Evolutionary conservation across 2,113 vertebrate genomes (phyloP).

Genomic region (Notarius lentiginosus): DNA sequence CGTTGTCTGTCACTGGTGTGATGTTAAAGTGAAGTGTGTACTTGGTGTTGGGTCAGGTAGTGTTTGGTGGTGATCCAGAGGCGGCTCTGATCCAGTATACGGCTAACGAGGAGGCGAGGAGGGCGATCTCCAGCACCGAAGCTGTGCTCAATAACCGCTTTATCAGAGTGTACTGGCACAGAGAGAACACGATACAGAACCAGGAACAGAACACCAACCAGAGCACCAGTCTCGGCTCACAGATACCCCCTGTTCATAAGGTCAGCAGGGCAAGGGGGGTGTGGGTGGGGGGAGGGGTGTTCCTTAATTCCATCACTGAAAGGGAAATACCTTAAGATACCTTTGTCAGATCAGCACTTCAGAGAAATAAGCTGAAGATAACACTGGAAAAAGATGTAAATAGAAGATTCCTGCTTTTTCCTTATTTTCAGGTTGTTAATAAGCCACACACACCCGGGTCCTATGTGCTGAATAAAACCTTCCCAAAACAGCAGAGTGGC

Average conservation of each 20-base stretch:
- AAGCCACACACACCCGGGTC: conserved; percentile 83
- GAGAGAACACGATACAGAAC: conserved; percentile 72
- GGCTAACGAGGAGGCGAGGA: conserved; percentile 87
- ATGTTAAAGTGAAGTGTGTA: neutral
- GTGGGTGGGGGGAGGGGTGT: neutral
- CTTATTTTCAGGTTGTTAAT: conserved; percentile 73
- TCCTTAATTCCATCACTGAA: neutral
- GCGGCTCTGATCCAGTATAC: conserved; percentile 93
- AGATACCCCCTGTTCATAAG: conserved; percentile 70
- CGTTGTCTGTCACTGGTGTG: neutral
- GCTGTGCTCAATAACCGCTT: conserved; percentile 96
- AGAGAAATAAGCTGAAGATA: neutral
- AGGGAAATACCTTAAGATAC: neutral
- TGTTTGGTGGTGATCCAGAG: conserved; percentile 91
- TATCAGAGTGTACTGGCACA: conserved; percentile 93
- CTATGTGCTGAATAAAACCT: conserved; percentile 90
- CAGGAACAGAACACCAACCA: conserved; percentile 69
- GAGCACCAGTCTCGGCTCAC: conserved; percentile 61
- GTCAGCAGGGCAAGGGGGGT: conserved; percentile 39
- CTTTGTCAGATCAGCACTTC: neutral
- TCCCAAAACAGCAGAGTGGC: conserved; percentile 79
- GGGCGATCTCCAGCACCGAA: conserved; percentile 91
- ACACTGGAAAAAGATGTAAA: too few relatives aligned
- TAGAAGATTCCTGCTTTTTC: neutral
- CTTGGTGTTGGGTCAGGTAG: conserved; percentile 75